phyloP scores from a whole-genome alignment of 2,797 vertebrate species.

The Propithecus perrieri region DNA sequence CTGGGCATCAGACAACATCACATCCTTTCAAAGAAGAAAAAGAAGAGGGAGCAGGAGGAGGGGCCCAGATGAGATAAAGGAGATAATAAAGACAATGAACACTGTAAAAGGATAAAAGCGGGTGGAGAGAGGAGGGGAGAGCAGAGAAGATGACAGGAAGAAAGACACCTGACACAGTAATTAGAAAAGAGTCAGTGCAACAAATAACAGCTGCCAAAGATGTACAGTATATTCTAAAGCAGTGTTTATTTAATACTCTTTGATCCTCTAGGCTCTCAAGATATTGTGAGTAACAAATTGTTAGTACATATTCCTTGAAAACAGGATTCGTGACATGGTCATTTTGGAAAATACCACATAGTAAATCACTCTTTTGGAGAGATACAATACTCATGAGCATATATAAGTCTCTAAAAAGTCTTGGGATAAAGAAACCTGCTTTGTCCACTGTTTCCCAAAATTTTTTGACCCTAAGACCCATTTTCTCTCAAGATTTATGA shows the following conservation, averaged over 20 bases:
- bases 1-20: neutral
- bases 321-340: neutral
- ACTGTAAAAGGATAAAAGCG: neutral
- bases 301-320: neutral
- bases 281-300: neutral
- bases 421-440: neutral
- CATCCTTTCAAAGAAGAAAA: neutral
- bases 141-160: neutral
- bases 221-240: neutral
- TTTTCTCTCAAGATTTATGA: neutral
- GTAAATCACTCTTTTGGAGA: neutral
- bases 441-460: neutral
- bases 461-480: neutral
- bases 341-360: neutral
- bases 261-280: neutral
- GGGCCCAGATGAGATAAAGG: neutral
- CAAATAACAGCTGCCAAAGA: neutral
- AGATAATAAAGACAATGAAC: neutral
- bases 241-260: neutral
- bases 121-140: neutral
- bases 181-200: neutral
- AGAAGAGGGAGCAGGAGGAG: neutral
- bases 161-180: neutral
- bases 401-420: neutral
- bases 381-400: rapidly evolving